A percentile compares a stretch with the other conserved stretches of the same genome.
Conservation (phyloP, 2,113 vertebrate genomes). For the Solea solea region DNA sequence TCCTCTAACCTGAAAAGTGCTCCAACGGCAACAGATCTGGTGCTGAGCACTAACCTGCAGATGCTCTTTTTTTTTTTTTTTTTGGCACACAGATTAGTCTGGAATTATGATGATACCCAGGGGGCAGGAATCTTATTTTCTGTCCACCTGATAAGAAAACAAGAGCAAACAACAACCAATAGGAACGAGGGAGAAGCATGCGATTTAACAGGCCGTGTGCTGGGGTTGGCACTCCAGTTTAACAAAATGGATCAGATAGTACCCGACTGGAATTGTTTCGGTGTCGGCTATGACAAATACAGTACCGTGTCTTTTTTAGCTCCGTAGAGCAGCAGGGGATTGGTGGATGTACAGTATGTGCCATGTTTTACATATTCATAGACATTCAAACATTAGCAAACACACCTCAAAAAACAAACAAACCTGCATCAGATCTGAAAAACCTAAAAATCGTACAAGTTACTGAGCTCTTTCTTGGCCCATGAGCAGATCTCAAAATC, state of each 20-base stretch:
- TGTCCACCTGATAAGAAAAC: slow-evolving; percentile 74
- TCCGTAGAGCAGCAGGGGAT: not conserved
- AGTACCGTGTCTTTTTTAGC: slow-evolving; percentile 19
- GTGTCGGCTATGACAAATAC: slow-evolving; percentile 29
- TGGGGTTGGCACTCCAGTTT: slow-evolving; percentile 56
- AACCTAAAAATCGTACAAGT: too few species aligned
- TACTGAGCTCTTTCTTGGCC: too few species aligned
- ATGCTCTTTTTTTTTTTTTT: slow-evolving; percentile 45
- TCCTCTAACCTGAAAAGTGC: slow-evolving; percentile 48
- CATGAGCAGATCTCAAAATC: too few species aligned
- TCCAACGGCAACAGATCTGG: slow-evolving; percentile 40
- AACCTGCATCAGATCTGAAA: too few species aligned
- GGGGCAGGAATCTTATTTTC: slow-evolving; percentile 78
- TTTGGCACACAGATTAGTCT: slow-evolving; percentile 71
- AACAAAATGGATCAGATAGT: slow-evolving; percentile 51
- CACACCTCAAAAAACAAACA: too few species aligned
- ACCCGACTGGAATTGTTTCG: slow-evolving; percentile 51
- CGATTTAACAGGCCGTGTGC: slow-evolving; percentile 67
- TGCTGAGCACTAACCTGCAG: slow-evolving; percentile 58
- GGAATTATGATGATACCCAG: slow-evolving; percentile 75
- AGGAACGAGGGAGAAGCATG: slow-evolving; percentile 45
- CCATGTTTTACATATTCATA: too few species aligned
- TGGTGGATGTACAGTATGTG: too few species aligned
- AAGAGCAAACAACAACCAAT: slow-evolving; percentile 64
- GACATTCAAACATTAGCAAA: too few species aligned